These are phyloP conservation scores for Folsomia candida DNA, from an alignment of 2,888 invertebrate species.

Conservation along the genomic window DNA sequence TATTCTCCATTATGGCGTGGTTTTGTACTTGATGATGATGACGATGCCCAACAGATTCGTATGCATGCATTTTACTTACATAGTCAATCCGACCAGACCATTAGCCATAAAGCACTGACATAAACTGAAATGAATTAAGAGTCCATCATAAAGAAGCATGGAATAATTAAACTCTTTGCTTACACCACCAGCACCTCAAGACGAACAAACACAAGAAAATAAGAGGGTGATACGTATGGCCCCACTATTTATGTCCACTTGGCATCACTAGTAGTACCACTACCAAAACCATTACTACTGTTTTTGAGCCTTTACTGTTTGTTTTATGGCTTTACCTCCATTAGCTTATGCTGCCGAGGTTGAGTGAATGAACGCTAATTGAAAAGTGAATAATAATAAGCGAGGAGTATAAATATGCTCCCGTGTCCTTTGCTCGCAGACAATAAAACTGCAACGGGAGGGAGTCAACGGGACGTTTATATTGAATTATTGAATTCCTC, in stretches of 20 bases:
- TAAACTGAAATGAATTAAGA: conserved; percentile 3
- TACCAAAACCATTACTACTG: too few relatives aligned
- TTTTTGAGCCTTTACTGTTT: neutral
- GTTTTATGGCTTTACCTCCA: neutral
- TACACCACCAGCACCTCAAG: neutral
- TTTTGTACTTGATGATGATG: neutral
- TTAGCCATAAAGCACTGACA: neutral
- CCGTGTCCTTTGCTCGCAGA: too few relatives aligned
- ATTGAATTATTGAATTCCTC: too few relatives aligned
- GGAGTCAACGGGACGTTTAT: too few relatives aligned
- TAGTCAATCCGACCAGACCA: neutral
- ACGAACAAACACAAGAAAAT: neutral
- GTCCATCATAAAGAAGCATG: neutral
- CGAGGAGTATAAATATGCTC: too few relatives aligned
- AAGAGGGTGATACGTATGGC: neutral
- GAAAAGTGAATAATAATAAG: too few relatives aligned
- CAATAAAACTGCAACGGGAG: too few relatives aligned
- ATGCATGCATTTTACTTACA: too few relatives aligned
- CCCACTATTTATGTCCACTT: too few relatives aligned
- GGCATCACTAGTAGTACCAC: too few relatives aligned
- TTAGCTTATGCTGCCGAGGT: too few relatives aligned
- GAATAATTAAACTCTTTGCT: neutral
- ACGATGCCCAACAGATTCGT: neutral
- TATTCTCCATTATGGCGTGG: neutral
- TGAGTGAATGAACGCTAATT: too few relatives aligned